Conservation (phyloP, 2,797 vertebrate genomes). For the Cheirogaleus major region DNA sequence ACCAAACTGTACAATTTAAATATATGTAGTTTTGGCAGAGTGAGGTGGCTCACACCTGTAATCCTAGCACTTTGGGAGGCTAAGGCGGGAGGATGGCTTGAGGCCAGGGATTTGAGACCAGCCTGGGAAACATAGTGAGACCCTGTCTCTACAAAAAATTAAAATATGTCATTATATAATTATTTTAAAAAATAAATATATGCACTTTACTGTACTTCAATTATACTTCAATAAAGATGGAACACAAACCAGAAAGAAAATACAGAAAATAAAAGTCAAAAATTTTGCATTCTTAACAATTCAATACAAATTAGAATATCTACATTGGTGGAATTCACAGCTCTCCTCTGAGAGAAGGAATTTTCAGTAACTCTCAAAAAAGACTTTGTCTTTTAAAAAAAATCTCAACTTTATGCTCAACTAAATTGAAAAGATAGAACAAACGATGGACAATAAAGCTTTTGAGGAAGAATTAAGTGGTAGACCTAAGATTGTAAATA, state of each 20-base stretch:
- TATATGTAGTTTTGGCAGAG: neutral
- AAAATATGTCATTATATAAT: neutral
- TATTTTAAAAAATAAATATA: neutral
- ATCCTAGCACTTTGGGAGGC: neutral
- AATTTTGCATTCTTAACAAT: neutral
- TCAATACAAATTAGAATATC: neutral
- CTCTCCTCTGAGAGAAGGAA: neutral
- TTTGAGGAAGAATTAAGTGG: neutral
- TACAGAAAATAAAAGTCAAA: neutral
- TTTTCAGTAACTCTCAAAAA: neutral
- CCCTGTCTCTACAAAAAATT: neutral
- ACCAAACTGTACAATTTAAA: neutral
- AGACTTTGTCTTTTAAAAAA: neutral
- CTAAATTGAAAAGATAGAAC: neutral
- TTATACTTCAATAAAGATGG: neutral
- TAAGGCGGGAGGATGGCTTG: neutral
- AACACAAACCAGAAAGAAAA: neutral
- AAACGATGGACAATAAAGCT: neutral
- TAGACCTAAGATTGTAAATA: neutral
- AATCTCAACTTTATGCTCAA: neutral
- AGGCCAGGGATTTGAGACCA: neutral
- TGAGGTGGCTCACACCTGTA: neutral
- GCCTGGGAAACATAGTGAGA: neutral
- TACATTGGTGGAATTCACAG: neutral
- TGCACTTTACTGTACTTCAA: neutral